phyloP scores from a whole-genome alignment of 2,888 invertebrate genomes.

The Cinara cedri region DNA sequence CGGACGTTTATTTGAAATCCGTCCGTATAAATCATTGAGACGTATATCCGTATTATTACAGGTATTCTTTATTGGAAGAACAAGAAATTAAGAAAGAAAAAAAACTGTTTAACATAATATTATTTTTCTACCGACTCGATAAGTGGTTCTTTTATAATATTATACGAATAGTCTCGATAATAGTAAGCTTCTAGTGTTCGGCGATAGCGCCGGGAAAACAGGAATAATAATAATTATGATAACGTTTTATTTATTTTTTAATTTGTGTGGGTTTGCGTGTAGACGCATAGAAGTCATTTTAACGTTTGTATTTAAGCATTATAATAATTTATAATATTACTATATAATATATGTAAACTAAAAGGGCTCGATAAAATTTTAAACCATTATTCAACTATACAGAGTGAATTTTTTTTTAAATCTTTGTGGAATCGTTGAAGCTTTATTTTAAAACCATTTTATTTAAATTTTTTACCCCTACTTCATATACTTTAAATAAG shows the following conservation, averaged over 20 bases:
- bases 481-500: too few species aligned
- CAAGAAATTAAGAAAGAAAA: neutral
- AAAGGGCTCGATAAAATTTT: too few species aligned
- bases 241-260: neutral
- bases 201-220: constrained; percentile 4
- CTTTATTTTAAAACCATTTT: too few species aligned
- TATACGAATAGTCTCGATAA: too few species aligned
- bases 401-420: too few species aligned
- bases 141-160: constrained; percentile 28
- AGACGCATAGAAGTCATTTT: neutral
- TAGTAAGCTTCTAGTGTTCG: neutral
- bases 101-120: constrained; percentile 10
- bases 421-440: too few species aligned
- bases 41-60: neutral
- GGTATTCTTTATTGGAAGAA: neutral
- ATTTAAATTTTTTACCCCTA: too few species aligned
- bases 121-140: neutral
- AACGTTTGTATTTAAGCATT: neutral
- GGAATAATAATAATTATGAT: neutral
- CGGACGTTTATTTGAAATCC: neutral
- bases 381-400: too few species aligned
- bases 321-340: too few species aligned
- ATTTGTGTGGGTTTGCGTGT: too few species aligned
- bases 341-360: too few species aligned
- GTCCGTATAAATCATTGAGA: neutral